These are phyloP conservation scores for Campaea margaritaria DNA, from an alignment of 2,888 invertebrate genomes.

Conservation along the genomic window DNA sequence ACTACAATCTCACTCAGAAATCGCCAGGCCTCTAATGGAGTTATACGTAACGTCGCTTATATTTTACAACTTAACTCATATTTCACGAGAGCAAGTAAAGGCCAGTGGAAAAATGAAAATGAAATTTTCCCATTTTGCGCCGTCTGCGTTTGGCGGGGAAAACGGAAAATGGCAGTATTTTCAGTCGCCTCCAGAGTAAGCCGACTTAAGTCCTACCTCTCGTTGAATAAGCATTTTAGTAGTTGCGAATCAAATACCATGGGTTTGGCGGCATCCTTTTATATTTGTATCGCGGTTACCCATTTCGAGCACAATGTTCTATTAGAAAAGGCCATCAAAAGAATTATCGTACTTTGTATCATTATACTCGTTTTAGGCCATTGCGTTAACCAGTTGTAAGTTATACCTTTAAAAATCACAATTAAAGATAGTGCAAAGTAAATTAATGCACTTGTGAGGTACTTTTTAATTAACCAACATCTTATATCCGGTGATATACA, in stretches of 20 bases:
- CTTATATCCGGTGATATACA: background rate
- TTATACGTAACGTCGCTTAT: slow-evolving; percentile 9
- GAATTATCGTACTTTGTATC: too few relatives aligned
- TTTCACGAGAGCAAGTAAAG: slow-evolving; percentile 29
- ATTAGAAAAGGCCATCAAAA: too few relatives aligned
- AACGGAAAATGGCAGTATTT: slow-evolving; percentile 63
- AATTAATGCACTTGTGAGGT: too few relatives aligned
- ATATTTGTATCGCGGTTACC: slow-evolving; percentile 39
- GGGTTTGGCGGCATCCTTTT: slow-evolving; percentile 50
- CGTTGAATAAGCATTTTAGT: slow-evolving; percentile 62
- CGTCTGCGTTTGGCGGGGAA: slow-evolving; percentile 59
- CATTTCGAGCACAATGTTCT: too few relatives aligned
- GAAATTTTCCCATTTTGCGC: slow-evolving; percentile 60
- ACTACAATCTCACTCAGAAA: too few relatives aligned
- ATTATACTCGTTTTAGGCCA: too few relatives aligned
- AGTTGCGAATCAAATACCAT: slow-evolving; percentile 52
- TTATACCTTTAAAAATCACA: too few relatives aligned
- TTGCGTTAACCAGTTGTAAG: too few relatives aligned
- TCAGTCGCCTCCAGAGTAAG: slow-evolving; percentile 66
- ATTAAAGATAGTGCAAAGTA: too few relatives aligned
- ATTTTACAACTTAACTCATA: slow-evolving; percentile 38
- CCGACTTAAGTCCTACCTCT: slow-evolving; percentile 60
- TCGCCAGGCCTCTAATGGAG: background rate
- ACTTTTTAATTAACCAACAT: too few relatives aligned
- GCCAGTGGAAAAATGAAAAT: slow-evolving; percentile 57